Evolutionary conservation across 2,888 invertebrate genomes (phyloP), one percentile per base, ranked within the genome.

Genomic region (Cryptosula pallasiana): DNA sequence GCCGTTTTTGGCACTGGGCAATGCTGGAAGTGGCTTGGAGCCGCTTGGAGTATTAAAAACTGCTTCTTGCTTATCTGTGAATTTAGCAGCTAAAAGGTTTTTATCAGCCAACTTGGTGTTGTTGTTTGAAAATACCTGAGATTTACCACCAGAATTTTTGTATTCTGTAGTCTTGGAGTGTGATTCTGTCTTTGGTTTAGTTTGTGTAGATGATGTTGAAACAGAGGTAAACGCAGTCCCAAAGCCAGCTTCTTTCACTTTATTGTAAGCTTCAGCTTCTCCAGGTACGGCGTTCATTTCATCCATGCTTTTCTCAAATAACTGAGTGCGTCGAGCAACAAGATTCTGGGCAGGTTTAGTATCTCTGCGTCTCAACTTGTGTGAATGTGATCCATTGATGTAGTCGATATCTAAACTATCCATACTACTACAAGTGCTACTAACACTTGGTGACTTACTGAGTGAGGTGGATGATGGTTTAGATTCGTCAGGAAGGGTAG

Each of bases 371-470:
- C 63, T 27, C 2, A 63, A 27, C 32, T 32, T 63, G 1, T 63
- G 27, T 32, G 63, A 63, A 32, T 25, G 13, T 27, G 63, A 13
- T 32, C 63, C 63, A 63, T 63, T 63, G 9, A 63, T 27, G 32
- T 63, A 63, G 13, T 63, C 63, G 13, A n/a, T 63, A 63, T 63
- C 34, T 5, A 63, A 13, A 63, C 63, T 63, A n/a, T 63, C 63
- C 63, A 63, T 63, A n/a, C 63, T 63, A 63, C 63, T 32, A 27
- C 63, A 63, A 27, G 32, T 63, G n/a, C 63, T 63, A 32, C 63
- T 63, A 9, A 63, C 63, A 63, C 63, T 63, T 27, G 63, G 32
- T 20, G 63, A 63, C n/a, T 27, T 63, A n/a, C 63, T 63, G 32
- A 27, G 63, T 13, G 63, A 32, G n/a, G 32, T 9, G 5, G 9